Conservation (phyloP, 2,113 vertebrate species). For the Peucedramus taeniatus region DNA sequence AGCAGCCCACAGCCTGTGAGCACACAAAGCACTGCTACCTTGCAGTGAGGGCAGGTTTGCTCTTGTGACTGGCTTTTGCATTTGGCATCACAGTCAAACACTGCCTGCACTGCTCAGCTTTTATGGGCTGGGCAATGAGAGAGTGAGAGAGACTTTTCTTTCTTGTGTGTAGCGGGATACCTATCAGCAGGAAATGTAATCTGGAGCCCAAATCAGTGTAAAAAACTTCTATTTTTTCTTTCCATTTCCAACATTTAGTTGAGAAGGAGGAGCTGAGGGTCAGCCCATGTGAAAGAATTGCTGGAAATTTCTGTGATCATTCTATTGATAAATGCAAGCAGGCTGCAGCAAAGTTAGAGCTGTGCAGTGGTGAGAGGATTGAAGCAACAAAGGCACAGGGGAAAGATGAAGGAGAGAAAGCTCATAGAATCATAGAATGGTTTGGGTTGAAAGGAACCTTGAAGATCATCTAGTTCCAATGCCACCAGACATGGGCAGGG, state of each 20-base stretch:
- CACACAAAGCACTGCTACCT: background rate
- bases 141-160: background rate
- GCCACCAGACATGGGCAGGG: background rate
- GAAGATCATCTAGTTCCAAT: background rate
- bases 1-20: background rate
- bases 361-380: background rate
- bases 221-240: background rate
- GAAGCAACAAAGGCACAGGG: background rate
- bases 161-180: background rate
- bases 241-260: background rate
- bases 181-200: background rate
- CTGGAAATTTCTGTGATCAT: background rate
- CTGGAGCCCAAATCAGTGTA: background rate
- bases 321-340: background rate
- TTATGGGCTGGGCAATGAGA: background rate
- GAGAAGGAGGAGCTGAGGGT: background rate
- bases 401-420: background rate
- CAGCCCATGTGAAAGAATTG: background rate
- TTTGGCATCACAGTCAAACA: background rate
- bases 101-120: background rate
- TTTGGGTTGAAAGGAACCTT: background rate
- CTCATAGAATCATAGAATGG: background rate
- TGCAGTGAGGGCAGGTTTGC: rapidly evolving
- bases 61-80: background rate
- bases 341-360: background rate